Conservation (phyloP, 2,888 invertebrate genomes). For the Mamestra brassicae region DNA sequence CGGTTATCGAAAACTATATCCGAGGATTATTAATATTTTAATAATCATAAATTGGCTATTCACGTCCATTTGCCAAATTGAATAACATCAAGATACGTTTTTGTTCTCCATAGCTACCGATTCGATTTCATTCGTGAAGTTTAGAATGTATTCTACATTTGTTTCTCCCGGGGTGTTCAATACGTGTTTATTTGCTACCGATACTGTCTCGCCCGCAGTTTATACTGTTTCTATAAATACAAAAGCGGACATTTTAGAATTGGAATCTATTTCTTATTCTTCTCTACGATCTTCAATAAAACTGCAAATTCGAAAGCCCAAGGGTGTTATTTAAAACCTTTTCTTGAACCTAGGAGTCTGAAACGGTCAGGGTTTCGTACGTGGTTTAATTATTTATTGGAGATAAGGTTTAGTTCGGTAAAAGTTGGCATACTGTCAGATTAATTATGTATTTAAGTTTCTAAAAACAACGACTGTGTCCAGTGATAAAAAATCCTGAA, state of each 20-base stretch:
- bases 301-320: slow-evolving; percentile 37
- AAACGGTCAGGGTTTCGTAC: slow-evolving; percentile 23
- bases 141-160: slow-evolving; percentile 61
- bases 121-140: slow-evolving; percentile 29
- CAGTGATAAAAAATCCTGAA: neutral
- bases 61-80: neutral
- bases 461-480: neutral
- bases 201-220: slow-evolving; percentile 54
- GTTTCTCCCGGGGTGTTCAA: slow-evolving; percentile 43
- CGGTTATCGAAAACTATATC: too few species aligned
- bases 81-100: slow-evolving; percentile 1
- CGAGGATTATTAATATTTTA: neutral
- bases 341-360: slow-evolving; percentile 16
- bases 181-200: slow-evolving; percentile 62
- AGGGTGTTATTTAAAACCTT: slow-evolving; percentile 40
- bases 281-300: slow-evolving; percentile 57
- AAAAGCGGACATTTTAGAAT: slow-evolving; percentile 62
- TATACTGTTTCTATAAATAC: slow-evolving; percentile 66
- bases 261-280: slow-evolving; percentile 65
- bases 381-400: slow-evolving; percentile 42
- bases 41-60: too few species aligned
- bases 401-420: neutral
- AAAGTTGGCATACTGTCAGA: slow-evolving; percentile 2
- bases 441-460: neutral
- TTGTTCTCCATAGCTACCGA: neutral